Evolutionary conservation across 2,888 invertebrate genomes (phyloP).

Genomic region (Ceraclea dissimilis): DNA sequence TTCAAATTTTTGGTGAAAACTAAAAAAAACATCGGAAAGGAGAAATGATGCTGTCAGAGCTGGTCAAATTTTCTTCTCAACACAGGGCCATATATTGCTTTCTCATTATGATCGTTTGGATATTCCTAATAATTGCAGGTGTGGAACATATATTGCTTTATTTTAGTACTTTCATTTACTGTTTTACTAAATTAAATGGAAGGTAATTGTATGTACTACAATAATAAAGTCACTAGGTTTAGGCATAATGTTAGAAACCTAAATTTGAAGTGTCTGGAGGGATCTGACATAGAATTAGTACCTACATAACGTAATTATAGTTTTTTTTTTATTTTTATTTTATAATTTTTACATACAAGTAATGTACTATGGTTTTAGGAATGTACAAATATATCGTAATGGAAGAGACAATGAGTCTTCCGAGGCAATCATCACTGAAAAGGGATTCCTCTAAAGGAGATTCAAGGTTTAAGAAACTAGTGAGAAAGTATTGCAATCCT

Average conservation of each 20-base stretch:
- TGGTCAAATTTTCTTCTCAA: constrained; percentile 52
- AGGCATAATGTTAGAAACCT: too few relatives aligned
- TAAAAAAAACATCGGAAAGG: not conserved
- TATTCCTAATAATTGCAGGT: constrained; percentile 70
- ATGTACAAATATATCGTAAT: constrained; percentile 74
- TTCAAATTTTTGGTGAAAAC: constrained; percentile 5
- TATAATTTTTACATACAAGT: too few relatives aligned
- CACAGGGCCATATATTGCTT: constrained; percentile 77
- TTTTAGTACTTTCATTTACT: too few relatives aligned
- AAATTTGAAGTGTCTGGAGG: too few relatives aligned
- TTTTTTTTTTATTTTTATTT: too few relatives aligned
- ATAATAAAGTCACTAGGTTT: too few relatives aligned
- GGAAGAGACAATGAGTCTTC: constrained; percentile 43
- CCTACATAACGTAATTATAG: too few relatives aligned
- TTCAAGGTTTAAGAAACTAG: constrained; percentile 57
- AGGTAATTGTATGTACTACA: too few relatives aligned
- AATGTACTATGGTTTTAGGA: constrained; percentile 44
- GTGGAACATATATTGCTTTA: not conserved
- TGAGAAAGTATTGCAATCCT: constrained; percentile 61
- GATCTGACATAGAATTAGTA: too few relatives aligned
- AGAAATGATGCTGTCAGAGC: constrained; percentile 33
- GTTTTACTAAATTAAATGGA: too few relatives aligned
- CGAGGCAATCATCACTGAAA: constrained; percentile 37
- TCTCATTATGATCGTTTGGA: constrained; percentile 73
- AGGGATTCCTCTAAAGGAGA: constrained; percentile 48